Percentiles rank a stretch among this genome's conserved stretches.
phyloP scores from a whole-genome alignment of 2,797 vertebrate genomes.

The Harpagifer antarcticus region DNA sequence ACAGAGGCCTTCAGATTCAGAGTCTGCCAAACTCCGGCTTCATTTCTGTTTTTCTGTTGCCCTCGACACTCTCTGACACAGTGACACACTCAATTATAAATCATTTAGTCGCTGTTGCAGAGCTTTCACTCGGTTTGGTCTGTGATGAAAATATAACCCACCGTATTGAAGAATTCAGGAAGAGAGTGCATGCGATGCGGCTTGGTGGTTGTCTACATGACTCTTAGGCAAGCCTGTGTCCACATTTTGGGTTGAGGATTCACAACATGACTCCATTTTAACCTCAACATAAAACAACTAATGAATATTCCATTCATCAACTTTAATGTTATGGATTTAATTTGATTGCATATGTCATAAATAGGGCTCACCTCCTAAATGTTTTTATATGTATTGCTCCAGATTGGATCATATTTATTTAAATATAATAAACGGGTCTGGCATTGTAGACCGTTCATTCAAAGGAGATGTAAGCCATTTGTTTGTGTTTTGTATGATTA shows the following conservation, averaged over 20 bases:
- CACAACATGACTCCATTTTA: slow-evolving; percentile 22
- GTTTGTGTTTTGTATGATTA: too few relatives aligned
- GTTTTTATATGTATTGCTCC: neutral
- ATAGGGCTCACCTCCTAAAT: neutral
- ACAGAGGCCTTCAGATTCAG: slow-evolving; percentile 67
- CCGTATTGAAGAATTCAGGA: slow-evolving; percentile 61
- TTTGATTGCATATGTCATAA: neutral
- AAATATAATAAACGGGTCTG: neutral
- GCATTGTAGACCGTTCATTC: neutral
- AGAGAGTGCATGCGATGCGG: slow-evolving; percentile 18
- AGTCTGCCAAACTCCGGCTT: slow-evolving; percentile 49
- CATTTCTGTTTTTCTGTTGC: slow-evolving; percentile 54
- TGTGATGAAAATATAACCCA: slow-evolving; percentile 49
- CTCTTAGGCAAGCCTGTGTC: slow-evolving; percentile 6
- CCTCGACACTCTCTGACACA: slow-evolving; percentile 52
- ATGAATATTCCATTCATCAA: neutral
- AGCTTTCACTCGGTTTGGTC: slow-evolving; percentile 50
- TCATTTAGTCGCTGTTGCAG: slow-evolving; percentile 54
- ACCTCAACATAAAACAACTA: slow-evolving; percentile 1
- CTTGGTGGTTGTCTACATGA: slow-evolving; percentile 5
- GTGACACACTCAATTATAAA: slow-evolving; percentile 64
- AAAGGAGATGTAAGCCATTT: too few relatives aligned
- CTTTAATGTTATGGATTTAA: neutral
- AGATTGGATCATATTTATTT: slow-evolving; percentile 2
- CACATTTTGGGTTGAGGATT: slow-evolving; percentile 12